A percentile compares a stretch with the other conserved stretches of the same genome.
Evolutionary conservation across 2,888 invertebrate species (phyloP).

Genomic region (Eupithecia abbreviata): DNA sequence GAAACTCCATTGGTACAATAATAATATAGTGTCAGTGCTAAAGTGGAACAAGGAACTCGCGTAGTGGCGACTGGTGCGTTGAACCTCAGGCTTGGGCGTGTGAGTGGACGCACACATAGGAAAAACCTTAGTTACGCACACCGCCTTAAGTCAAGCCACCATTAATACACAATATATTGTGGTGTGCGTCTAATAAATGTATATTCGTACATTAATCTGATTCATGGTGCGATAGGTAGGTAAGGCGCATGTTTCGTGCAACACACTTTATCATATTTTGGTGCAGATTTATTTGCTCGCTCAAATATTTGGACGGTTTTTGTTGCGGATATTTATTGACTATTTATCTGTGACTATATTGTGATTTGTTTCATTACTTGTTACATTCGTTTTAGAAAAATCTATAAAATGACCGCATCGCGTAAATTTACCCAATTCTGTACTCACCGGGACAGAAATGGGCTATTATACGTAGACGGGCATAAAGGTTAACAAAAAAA

Average conservation of each 20-base stretch:
- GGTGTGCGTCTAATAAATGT: slow-evolving; percentile 57
- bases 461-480: too few species aligned
- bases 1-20: slow-evolving; percentile 79
- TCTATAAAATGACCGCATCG: too few species aligned
- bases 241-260: slow-evolving; percentile 55
- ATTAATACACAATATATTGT: slow-evolving; percentile 36
- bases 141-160: slow-evolving; percentile 35
- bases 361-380: too few species aligned
- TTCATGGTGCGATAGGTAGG: slow-evolving; percentile 67
- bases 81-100: slow-evolving; percentile 71
- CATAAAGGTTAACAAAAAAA: too few species aligned
- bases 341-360: too few species aligned
- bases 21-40: slow-evolving; percentile 81
- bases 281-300: slow-evolving; percentile 30
- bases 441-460: too few species aligned
- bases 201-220: slow-evolving; percentile 69
- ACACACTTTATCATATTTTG: slow-evolving; percentile 42
- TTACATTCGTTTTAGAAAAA: too few species aligned
- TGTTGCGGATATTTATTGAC: slow-evolving; percentile 13
- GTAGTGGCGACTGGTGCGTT: slow-evolving; percentile 81
- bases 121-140: slow-evolving; percentile 47
- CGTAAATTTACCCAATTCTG: too few species aligned
- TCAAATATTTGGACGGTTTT: slow-evolving; percentile 26
- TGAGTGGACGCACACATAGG: slow-evolving; percentile 53
- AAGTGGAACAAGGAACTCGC: slow-evolving; percentile 84